Percentiles rank a stretch among this genome's conserved stretches.
phyloP scores from a whole-genome alignment of 2,888 invertebrate species.

The Cantharis flavilabris region DNA sequence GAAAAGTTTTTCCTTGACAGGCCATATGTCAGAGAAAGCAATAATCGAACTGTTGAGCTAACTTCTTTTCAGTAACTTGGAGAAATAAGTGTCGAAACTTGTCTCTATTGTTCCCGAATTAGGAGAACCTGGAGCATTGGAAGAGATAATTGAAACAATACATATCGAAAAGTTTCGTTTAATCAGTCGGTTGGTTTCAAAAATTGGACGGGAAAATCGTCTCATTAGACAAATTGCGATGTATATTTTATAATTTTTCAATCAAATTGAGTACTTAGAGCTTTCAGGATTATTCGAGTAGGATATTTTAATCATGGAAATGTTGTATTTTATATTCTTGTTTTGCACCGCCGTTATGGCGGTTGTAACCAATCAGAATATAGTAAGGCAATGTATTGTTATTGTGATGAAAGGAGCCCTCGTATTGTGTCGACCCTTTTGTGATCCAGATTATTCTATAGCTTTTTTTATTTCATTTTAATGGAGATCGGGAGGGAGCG shows the following conservation, averaged over 20 bases:
- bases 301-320: background rate
- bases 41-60: background rate
- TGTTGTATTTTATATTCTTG: conserved; percentile 43
- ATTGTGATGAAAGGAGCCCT: conserved; percentile 46
- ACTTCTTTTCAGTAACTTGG: background rate
- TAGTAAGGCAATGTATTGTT: conserved; percentile 45
- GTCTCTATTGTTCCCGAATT: background rate
- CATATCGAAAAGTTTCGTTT: background rate
- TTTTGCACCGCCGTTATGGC: conserved; percentile 41
- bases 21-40: background rate
- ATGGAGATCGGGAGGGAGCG: conserved; percentile 41
- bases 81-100: background rate
- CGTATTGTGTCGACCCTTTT: conserved; percentile 44
- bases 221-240: background rate
- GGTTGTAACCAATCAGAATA: conserved; percentile 46
- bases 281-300: background rate
- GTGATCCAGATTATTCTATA: conserved; percentile 48
- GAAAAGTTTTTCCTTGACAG: background rate
- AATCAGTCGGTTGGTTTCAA: background rate
- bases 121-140: background rate
- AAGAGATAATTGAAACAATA: background rate
- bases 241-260: background rate
- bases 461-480: conserved; percentile 47
- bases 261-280: background rate
- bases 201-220: background rate